Evolutionary conservation across 2,888 invertebrate genomes (phyloP), one percentile per base, ranked within the genome.

Genomic region (Yponomeuta malinellus): DNA sequence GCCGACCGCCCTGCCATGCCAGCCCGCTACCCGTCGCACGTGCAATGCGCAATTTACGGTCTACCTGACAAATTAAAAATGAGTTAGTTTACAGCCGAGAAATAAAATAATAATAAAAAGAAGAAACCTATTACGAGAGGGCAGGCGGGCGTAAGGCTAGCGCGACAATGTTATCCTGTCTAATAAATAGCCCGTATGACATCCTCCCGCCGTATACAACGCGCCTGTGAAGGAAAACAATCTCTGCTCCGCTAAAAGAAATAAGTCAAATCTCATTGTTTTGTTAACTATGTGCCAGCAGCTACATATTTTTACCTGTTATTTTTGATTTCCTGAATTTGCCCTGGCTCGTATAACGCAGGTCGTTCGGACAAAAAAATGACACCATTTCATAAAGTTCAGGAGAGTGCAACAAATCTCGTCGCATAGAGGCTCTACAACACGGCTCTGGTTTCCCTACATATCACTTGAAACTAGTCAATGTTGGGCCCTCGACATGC

Each of bases 51-150:
- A 87, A 86, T 90, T 90, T 89, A 90, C 83, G 85, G 83, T 83
- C 82, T 81, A 75, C 78, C 79, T 84, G 85, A 88, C 88, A 90
- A 90, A 90, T 91, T 90, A 90, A 90, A 89, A 90, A 90, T 88
- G 85, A 87, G 88, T 86, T 86, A 86, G 87, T 88, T 89, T 87
- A 88, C 87, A 86, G 79, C 86, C 83, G 76, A 79, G 85, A 85
- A 85, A 86, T 86, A 85, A 88, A 87, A 87, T 87, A 83, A 88
- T 83, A 86, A 69, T 71, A 86, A 73, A 86, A 86, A 80, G 80
- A 77, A 85, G 52, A 88, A 88, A 86, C 84, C 85, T 85, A 89
- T 88, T 88, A 88, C 83, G 81, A 73, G 79, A 52, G 52, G 68
- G 68, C 79, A 81, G 80, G 83, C 82, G 79, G 81, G 77, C 78